phyloP scores from a whole-genome alignment of 2,113 vertebrate species.

The Oncorhynchus kisutch region DNA sequence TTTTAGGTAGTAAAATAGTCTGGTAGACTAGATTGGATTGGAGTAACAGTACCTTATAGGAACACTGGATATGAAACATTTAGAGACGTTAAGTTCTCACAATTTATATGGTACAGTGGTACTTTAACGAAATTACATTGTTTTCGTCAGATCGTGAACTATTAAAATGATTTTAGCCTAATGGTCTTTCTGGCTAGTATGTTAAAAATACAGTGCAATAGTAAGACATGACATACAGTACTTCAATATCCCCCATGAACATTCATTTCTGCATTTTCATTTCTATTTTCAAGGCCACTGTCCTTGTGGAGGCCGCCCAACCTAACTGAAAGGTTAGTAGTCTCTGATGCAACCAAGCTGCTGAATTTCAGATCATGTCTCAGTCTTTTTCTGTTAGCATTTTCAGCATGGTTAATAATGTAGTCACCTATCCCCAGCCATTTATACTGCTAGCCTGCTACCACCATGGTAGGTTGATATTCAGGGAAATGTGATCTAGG shows the following conservation, averaged over 20 bases:
- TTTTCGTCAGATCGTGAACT: too few species aligned
- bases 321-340: conserved; percentile 64
- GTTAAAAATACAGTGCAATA: not conserved
- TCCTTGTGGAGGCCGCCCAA: conserved; percentile 52
- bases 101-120: too few species aligned
- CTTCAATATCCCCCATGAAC: conserved; percentile 23
- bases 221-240: conserved; percentile 2
- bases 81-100: too few species aligned
- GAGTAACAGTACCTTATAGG: too few species aligned
- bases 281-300: conserved; percentile 12
- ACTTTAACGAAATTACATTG: too few species aligned
- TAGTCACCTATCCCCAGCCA: conserved; percentile 53
- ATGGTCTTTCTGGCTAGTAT: not conserved
- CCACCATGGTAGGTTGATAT: conserved; percentile 48
- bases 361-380: conserved; percentile 67
- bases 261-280: conserved; percentile 65
- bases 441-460: conserved; percentile 25
- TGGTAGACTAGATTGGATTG: too few species aligned
- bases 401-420: conserved; percentile 63
- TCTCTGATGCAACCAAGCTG: conserved; percentile 69
- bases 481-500: conserved; percentile 37
- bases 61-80: too few species aligned
- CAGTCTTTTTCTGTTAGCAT: conserved; percentile 59
- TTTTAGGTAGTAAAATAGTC: too few species aligned
- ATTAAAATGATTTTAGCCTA: too few species aligned